Evolutionary conservation across 2,797 vertebrate species (phyloP).

Genomic region (Alosa sapidissima): DNA sequence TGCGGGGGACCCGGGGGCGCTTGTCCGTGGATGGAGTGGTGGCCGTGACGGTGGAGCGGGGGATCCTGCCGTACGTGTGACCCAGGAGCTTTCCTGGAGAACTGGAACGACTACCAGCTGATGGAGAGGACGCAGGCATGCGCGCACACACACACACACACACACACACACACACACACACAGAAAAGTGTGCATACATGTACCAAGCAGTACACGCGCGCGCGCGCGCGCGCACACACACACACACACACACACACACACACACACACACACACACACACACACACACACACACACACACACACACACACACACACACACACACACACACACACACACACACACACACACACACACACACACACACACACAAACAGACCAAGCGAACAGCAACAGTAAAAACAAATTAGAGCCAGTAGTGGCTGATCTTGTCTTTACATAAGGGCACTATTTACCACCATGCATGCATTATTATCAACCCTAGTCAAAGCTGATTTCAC

Average conservation of each 20-base stretch:
- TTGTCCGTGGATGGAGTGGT: constrained; percentile 79
- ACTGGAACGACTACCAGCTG: constrained; percentile 94
- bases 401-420: background rate
- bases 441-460: background rate
- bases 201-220: no score
- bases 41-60: constrained; percentile 75
- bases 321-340: background rate
- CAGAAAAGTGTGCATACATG: background rate
- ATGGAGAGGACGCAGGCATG: background rate
- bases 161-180: background rate
- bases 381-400: background rate
- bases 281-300: background rate
- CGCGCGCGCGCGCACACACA: background rate
- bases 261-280: background rate
- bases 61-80: constrained; percentile 83
- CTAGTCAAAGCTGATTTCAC: constrained; percentile 41
- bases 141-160: background rate
- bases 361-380: background rate
- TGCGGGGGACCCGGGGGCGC: constrained; percentile 90
- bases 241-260: background rate
- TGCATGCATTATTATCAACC: background rate
- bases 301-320: background rate
- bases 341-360: background rate
- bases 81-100: constrained; percentile 93
- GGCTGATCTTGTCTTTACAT: background rate